Percentiles rank a stretch among this genome's conserved stretches.
Conservation (phyloP, 2,888 invertebrate species). For the Conomelus anceps region DNA sequence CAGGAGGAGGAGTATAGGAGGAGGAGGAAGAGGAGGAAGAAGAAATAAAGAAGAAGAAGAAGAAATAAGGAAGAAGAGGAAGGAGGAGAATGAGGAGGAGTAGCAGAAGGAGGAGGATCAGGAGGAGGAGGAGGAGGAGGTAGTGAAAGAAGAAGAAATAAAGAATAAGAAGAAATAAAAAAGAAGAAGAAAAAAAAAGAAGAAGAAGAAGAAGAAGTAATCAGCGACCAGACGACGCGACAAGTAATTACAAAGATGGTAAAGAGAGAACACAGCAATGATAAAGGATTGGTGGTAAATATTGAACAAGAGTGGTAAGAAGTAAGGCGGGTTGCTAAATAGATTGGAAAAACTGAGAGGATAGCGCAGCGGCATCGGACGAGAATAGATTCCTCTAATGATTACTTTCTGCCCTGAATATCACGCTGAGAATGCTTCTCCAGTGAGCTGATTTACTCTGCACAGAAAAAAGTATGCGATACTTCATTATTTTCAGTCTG, state of each 20-base stretch:
- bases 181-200: background rate
- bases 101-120: too few relatives aligned
- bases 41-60: too few relatives aligned
- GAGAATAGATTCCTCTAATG: background rate
- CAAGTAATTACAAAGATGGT: background rate
- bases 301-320: background rate
- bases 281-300: background rate
- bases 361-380: background rate
- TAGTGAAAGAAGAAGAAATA: background rate
- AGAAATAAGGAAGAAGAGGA: too few relatives aligned
- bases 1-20: too few relatives aligned
- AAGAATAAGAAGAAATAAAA: background rate
- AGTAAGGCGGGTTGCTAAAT: background rate
- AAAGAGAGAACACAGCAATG: background rate
- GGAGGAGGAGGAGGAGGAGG: background rate
- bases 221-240: background rate
- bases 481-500: background rate
- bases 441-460: background rate
- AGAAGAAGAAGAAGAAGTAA: background rate
- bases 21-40: too few relatives aligned
- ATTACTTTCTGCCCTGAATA: background rate
- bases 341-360: background rate
- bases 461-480: background rate
- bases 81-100: too few relatives aligned
- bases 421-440: background rate